Base-by-base conservation (phyloP, 1,140 invertebrate genomes). In the Pygmarrhopalites habei region DNA sequence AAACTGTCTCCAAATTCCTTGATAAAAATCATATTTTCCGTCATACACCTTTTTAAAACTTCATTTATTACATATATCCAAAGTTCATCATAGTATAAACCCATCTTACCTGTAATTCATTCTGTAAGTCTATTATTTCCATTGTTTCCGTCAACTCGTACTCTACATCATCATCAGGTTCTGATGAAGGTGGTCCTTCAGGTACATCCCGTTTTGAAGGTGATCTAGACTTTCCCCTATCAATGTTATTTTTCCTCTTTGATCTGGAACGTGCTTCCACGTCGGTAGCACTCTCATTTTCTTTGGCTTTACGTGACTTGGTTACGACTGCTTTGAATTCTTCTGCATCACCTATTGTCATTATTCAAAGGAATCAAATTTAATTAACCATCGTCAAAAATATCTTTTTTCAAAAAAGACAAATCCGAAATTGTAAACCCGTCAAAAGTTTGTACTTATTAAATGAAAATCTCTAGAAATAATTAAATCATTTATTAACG, bases 81-180 rank as follows among this genome's bases (percentile, higher is more conserved):
- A 39, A 39, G 10, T 39, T 39, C 7, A 39, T 39, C 17, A 39
- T 39, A 17, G 17, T 17, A 39, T 10, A 10, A 39, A 39, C 35
- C 7, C 7, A 17, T 39, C 17, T 5, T 47, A 66, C 59, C 59
- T 62, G 52, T 15, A 66, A 52, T 21, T 58, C 35, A 21, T 21
- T 62, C n/a, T 49, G 49, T 21, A 62, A 60, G 58, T 58, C 62
- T n/a, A 63, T 58, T 19, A 65, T 51, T 51, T 71, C 68, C 5
- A 69, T n/a, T 19, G 52, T 39, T 52, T 67, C 29, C 17, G 55
- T 49, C 57, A 49, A 73, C 72, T 80, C 65, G 80, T 79, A 67
- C 74, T 78, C 69, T 77, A 80, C 72, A 80, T 82, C 32, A 82
- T 66, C 58, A 78, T 76, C 71, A 2, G 28, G 17, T 46, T 60